Conservation (phyloP, 2,888 invertebrate genomes). For the Brenthis ino region DNA sequence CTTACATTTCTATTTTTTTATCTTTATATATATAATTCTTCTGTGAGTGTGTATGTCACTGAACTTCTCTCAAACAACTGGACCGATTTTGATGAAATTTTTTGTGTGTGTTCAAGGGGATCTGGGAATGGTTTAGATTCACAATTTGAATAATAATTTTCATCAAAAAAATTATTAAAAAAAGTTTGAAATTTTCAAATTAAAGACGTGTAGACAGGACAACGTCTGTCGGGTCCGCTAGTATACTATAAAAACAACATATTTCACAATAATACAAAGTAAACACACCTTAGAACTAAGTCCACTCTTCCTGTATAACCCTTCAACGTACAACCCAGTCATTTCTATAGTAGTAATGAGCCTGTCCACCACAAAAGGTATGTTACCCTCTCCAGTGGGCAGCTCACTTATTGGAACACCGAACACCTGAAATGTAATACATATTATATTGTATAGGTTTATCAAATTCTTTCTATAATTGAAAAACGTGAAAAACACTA, state of each 20-base stretch:
- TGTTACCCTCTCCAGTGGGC: conserved; percentile 88
- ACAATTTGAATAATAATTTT: too few relatives aligned
- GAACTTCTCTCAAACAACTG: too few relatives aligned
- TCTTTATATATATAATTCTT: too few relatives aligned
- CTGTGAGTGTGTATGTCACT: too few relatives aligned
- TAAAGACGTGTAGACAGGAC: too few relatives aligned
- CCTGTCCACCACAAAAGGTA: conserved; percentile 94
- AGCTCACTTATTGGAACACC: conserved; percentile 90
- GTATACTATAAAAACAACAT: background rate
- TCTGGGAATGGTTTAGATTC: too few relatives aligned
- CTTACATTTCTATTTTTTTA: too few relatives aligned
- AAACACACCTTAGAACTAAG: conserved; percentile 86
- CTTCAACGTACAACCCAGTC: conserved; percentile 95
- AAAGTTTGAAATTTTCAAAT: too few relatives aligned
- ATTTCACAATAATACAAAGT: background rate
- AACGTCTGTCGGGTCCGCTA: too few relatives aligned
- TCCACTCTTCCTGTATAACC: conserved; percentile 95
- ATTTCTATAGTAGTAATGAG: conserved; percentile 95
- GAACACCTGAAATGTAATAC: conserved; percentile 81
- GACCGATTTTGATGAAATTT: too few relatives aligned
- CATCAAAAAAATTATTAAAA: too few relatives aligned
- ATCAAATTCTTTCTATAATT: background rate
- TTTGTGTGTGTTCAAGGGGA: too few relatives aligned
- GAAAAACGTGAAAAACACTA: background rate
- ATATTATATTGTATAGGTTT: background rate